Conservation (phyloP, 1,140 invertebrate genomes). For the Rhyacophila brunnea region DNA sequence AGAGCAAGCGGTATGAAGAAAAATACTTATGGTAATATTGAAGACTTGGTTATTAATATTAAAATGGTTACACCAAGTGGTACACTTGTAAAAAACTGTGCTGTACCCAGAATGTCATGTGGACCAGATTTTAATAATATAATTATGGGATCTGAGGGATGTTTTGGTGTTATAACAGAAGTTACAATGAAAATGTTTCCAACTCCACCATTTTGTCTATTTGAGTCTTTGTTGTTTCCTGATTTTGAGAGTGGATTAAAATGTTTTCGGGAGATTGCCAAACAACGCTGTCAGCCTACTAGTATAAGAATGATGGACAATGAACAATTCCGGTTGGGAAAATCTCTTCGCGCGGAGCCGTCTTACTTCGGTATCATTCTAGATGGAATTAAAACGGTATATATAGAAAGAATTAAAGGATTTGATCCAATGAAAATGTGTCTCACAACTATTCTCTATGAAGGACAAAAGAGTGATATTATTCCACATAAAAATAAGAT, state of each 20-base stretch:
- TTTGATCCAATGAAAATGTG: constrained; percentile 81
- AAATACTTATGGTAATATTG: constrained; percentile 97
- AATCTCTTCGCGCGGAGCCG: constrained; percentile 72
- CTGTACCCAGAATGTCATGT: constrained; percentile 86
- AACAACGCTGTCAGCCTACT: constrained; percentile 82
- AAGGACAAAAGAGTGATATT: constrained; percentile 76
- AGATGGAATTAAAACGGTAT: constrained; percentile 85
- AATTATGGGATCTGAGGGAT: constrained; percentile 96
- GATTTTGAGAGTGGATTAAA: constrained; percentile 83
- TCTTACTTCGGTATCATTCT: constrained; percentile 54
- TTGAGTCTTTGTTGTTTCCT: constrained; percentile 93
- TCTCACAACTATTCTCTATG: constrained; percentile 93
- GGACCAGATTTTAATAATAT: constrained; percentile 96
- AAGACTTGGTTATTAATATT: constrained; percentile 88
- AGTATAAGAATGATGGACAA: constrained; percentile 96
- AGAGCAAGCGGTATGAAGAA: constrained; percentile 99
- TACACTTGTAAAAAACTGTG: constrained; percentile 64
- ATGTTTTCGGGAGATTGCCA: constrained; percentile 81
- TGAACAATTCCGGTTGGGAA: constrained; percentile 93
- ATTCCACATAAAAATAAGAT: constrained; percentile 73
- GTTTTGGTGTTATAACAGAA: constrained; percentile 91
- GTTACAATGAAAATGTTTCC: constrained; percentile 92
- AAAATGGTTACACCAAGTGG: constrained; percentile 85
- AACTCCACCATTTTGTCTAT: constrained; percentile 77
- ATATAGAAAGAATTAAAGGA: constrained; percentile 87